Evolutionary conservation across 2,888 invertebrate species (phyloP).

Genomic region (Sylvicola cinctus): DNA sequence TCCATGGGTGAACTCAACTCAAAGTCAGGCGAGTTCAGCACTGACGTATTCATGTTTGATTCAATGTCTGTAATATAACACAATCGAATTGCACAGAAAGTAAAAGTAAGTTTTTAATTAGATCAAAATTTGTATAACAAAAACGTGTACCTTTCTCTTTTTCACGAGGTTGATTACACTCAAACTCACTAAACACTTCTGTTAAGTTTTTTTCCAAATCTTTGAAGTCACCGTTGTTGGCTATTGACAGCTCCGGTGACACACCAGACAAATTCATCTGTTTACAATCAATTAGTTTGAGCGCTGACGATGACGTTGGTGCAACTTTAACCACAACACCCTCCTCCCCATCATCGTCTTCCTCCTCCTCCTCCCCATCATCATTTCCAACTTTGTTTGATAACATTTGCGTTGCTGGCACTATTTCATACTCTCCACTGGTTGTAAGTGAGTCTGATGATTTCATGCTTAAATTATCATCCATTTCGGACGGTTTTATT

Average conservation of each 20-base stretch:
- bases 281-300: not conserved
- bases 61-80: not conserved
- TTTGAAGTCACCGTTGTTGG: conserved; percentile 39
- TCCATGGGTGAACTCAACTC: too few species aligned
- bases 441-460: conserved; percentile 45
- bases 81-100: too few species aligned
- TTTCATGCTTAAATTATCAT: conserved; percentile 42
- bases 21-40: too few species aligned
- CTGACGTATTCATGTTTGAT: not conserved
- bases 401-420: conserved; percentile 36
- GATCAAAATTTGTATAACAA: too few species aligned
- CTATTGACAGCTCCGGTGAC: conserved; percentile 36
- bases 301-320: not conserved
- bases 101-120: too few species aligned
- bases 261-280: too few species aligned
- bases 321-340: conserved; percentile 10
- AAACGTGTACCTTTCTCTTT: too few species aligned
- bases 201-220: conserved; percentile 38
- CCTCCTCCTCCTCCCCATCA: not conserved
- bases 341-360: conserved; percentile 3
- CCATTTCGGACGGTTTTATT: conserved; percentile 28
- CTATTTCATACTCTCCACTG: conserved; percentile 48
- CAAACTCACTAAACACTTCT: too few species aligned
- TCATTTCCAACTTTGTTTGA: too few species aligned
- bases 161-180: too few species aligned